Conservation (phyloP, 2,888 invertebrate genomes). For the Ophraella communa region DNA sequence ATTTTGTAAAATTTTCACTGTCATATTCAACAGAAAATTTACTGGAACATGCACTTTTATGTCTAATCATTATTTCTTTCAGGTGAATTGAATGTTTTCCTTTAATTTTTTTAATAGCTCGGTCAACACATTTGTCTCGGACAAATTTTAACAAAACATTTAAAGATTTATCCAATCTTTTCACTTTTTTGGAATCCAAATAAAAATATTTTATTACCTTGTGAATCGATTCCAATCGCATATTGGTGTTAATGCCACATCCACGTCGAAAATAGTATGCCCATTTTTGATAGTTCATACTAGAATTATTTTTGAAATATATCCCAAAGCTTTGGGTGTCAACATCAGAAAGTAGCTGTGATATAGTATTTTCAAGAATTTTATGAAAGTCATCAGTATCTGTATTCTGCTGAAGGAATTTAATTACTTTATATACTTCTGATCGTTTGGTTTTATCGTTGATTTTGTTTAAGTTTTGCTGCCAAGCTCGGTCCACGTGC, state of each 20-base stretch:
- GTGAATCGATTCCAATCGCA: conserved; percentile 31
- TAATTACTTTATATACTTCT: conserved; percentile 16
- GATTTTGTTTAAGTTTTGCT: conserved; percentile 17
- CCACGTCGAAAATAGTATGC: conserved; percentile 31
- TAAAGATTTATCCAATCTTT: conserved; percentile 41
- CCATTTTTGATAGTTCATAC: conserved; percentile 26
- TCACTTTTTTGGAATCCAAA: conserved; percentile 39
- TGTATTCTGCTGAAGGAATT: conserved; percentile 25
- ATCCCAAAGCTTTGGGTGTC: conserved; percentile 29
- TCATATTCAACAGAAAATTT: no score
- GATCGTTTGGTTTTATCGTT: conserved; percentile 8
- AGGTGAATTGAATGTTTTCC: conserved; percentile 39
- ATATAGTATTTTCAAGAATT: conserved; percentile 20
- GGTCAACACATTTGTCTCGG: conserved; percentile 40
- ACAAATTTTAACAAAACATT: conserved; percentile 40
- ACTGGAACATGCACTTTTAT: not conserved
- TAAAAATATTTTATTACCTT: conserved; percentile 40
- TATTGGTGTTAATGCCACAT: conserved; percentile 31
- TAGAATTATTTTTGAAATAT: conserved; percentile 34
- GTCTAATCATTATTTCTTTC: conserved; percentile 13
- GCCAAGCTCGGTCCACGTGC: conserved; percentile 28
- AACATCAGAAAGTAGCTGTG: conserved; percentile 3
- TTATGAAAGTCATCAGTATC: conserved; percentile 23
- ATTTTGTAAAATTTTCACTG: no score
- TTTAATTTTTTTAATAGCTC: conserved; percentile 36